Conservation (phyloP, 2,113 vertebrate species). For the Dryoscopus gambensis region DNA sequence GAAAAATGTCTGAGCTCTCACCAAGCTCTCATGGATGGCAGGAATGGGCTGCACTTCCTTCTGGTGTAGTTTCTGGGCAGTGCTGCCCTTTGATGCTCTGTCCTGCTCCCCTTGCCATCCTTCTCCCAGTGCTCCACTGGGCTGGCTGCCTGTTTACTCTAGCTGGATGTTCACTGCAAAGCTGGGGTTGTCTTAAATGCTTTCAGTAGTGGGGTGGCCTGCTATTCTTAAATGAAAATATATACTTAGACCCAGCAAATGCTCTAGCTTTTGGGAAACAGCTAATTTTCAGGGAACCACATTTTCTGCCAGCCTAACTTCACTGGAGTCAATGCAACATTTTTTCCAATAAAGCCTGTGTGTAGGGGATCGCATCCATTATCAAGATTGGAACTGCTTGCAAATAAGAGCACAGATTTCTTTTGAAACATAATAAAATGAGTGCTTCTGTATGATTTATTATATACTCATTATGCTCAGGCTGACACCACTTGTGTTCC, state of each 20-base stretch:
- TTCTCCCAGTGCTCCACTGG: background rate
- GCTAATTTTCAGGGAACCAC: background rate
- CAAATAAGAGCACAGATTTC: background rate
- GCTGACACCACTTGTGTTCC: background rate
- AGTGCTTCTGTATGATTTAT: background rate
- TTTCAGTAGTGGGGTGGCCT: background rate
- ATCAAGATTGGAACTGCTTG: background rate
- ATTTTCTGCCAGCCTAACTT: background rate
- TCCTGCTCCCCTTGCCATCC: background rate
- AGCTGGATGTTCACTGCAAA: background rate
- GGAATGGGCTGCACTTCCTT: background rate
- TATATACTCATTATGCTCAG: background rate
- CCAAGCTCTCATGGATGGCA: background rate
- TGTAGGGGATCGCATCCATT: background rate
- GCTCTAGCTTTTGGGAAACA: background rate
- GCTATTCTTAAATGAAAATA: background rate
- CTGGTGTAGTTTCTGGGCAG: background rate
- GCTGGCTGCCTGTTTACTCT: background rate
- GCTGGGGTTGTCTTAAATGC: background rate
- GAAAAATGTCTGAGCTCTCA: accelerated
- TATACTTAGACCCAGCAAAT: background rate
- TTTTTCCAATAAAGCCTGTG: background rate
- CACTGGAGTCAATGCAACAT: background rate
- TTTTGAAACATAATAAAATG: background rate
- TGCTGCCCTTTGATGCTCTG: background rate